Conservation (phyloP, 2,113 vertebrate species). For the Pedetes capensis region DNA sequence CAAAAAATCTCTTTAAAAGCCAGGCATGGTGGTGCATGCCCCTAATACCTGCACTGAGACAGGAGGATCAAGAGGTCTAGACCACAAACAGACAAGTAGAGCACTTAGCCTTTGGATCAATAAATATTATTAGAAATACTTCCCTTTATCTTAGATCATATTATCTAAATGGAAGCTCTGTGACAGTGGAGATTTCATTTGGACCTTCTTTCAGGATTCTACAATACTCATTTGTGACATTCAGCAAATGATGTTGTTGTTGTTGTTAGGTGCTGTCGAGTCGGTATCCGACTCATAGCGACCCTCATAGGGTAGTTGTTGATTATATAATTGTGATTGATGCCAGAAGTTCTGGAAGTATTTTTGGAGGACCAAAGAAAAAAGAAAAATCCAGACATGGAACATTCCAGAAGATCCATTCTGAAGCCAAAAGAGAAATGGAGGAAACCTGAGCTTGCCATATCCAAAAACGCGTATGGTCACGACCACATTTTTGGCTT, state of each 20-base stretch:
- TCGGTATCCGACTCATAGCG: no score
- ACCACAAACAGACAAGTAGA: neutral
- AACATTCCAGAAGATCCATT: constrained; percentile 35
- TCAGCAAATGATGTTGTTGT: neutral
- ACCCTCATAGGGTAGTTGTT: no score
- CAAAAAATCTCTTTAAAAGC: neutral
- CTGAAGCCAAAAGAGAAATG: neutral
- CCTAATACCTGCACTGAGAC: neutral
- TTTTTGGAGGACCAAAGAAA: constrained; percentile 37
- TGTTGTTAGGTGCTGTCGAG: no score
- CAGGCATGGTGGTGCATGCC: neutral
- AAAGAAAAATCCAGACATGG: neutral
- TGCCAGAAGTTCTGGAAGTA: constrained; percentile 4
- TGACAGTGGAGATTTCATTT: neutral
- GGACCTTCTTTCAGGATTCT: neutral
- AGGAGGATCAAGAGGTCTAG: neutral
- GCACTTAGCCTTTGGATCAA: neutral
- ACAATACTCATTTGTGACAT: neutral
- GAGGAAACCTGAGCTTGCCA: neutral
- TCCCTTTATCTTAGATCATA: neutral
- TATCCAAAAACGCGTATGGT: neutral
- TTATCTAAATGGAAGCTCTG: neutral
- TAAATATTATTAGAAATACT: neutral
- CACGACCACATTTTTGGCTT: neutral
- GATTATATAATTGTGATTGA: constrained; percentile 3